These are phyloP conservation scores for Diprion similis DNA, from an alignment of 1,140 invertebrate genomes.

Conservation along the genomic window DNA sequence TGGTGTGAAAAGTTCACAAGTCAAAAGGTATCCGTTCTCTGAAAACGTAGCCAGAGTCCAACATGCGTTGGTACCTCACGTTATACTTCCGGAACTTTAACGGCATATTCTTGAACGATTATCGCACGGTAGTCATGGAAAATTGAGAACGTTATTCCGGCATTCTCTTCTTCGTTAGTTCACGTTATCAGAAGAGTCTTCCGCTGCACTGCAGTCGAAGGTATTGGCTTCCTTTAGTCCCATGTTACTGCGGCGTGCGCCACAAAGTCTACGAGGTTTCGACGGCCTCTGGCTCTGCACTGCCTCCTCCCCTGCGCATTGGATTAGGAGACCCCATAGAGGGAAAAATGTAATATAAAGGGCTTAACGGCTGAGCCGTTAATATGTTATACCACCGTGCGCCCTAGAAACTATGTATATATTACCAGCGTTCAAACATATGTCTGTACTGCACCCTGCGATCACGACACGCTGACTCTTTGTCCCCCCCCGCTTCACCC, in stretches of 20 bases:
- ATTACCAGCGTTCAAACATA: conserved; percentile 56
- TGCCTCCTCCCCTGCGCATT: conserved; percentile 42
- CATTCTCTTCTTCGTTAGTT: conserved; percentile 19
- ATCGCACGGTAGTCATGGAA: not conserved
- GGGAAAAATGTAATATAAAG: conserved; percentile 66
- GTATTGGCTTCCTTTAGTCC: conserved; percentile 7
- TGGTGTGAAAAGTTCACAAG: conserved; percentile 41
- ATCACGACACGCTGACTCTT: no score
- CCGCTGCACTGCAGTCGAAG: not conserved
- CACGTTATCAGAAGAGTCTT: not conserved
- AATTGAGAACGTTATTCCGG: conserved; percentile 11
- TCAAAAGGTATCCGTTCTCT: conserved; percentile 34
- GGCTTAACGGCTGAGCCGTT: conserved; percentile 63
- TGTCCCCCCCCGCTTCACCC: no score
- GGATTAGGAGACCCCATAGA: conserved; percentile 62
- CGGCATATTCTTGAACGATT: conserved; percentile 13
- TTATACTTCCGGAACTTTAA: not conserved
- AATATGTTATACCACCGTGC: conserved; percentile 59
- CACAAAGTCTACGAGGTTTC: not conserved
- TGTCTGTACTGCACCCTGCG: conserved; percentile 36
- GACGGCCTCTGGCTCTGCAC: not conserved
- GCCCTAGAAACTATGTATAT: conserved; percentile 56
- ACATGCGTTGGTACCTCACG: not conserved
- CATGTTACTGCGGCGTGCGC: not conserved
- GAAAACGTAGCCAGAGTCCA: conserved; percentile 13